These are phyloP conservation scores for Pocillopora grandis DNA, from an alignment of 92 coral and sea anemone genomes.

Conservation along the genomic window DNA sequence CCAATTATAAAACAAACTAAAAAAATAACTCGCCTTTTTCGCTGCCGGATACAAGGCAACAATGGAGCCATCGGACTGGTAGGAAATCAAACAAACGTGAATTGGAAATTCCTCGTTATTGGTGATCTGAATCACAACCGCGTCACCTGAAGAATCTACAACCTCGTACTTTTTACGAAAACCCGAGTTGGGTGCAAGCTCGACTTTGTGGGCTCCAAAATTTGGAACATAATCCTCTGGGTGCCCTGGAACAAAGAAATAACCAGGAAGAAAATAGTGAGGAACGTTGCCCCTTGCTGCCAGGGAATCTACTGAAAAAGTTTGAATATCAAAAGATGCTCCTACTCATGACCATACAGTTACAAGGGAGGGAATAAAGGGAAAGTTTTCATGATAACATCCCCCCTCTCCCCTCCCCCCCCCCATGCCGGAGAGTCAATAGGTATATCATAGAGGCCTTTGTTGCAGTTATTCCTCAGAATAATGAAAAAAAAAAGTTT, in stretches of 20 bases:
- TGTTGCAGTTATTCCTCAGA: too few species aligned
- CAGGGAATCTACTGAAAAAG: too few species aligned
- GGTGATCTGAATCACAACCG: slow-evolving; percentile 24
- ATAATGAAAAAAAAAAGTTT: too few species aligned
- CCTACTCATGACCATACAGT: too few species aligned
- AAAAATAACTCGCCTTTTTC: neutral
- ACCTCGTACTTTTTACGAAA: neutral
- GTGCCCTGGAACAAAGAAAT: neutral
- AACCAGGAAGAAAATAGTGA: neutral
- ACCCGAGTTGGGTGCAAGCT: neutral
- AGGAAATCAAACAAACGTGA: slow-evolving; percentile 23
- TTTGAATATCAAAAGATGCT: too few species aligned
- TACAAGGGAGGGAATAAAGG: too few species aligned
- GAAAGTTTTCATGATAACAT: too few species aligned
- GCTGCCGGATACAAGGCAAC: slow-evolving; percentile 23
- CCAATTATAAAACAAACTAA: too few species aligned
- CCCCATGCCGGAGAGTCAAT: too few species aligned
- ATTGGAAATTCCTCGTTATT: slow-evolving; percentile 19
- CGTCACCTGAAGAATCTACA: slow-evolving; percentile 38
- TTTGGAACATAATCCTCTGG: neutral
- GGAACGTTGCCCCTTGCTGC: too few species aligned
- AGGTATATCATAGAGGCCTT: too few species aligned
- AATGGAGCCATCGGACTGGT: slow-evolving; percentile 39
- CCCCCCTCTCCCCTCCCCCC: too few species aligned
- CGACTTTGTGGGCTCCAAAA: slow-evolving; percentile 22